phyloP scores from a whole-genome alignment of 2,113 vertebrate genomes.

The Nothoprocta perdicaria region DNA sequence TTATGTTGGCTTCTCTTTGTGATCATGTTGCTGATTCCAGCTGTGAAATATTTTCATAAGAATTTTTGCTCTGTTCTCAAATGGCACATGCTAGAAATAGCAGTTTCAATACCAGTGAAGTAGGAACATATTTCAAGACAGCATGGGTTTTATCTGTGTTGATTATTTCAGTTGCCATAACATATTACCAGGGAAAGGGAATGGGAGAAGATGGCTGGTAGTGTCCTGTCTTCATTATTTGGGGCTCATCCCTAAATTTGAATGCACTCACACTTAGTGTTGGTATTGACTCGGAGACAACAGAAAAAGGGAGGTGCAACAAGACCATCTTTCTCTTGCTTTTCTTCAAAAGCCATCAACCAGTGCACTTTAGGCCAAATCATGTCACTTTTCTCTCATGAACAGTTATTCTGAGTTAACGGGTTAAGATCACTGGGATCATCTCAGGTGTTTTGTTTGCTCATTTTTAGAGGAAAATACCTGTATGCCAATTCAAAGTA shows the following conservation, averaged over 20 bases:
- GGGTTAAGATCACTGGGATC: neutral
- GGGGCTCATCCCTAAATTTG: neutral
- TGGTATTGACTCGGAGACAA: neutral
- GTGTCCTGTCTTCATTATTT: neutral
- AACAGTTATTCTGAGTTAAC: neutral
- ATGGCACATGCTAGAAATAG: neutral
- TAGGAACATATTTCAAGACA: neutral
- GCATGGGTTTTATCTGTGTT: constrained; percentile 1
- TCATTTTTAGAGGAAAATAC: neutral
- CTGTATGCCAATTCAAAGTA: neutral
- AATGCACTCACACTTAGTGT: rapidly evolving
- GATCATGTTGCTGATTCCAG: neutral
- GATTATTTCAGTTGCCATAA: neutral
- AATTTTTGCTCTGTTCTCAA: constrained; percentile 3
- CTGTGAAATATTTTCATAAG: neutral
- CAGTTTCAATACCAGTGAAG: constrained; percentile 1
- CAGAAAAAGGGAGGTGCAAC: neutral
- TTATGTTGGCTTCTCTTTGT: constrained; percentile 4
- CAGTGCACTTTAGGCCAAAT: neutral
- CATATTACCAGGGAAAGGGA: neutral
- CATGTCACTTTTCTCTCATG: neutral
- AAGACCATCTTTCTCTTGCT: neutral
- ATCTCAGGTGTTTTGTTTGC: neutral
- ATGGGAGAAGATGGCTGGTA: neutral
- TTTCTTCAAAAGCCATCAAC: neutral